A percentile compares a stretch with the other conserved stretches of the same genome.
phyloP scores from a whole-genome alignment of 2,113 vertebrate species.

The Regulus satrapa region DNA sequence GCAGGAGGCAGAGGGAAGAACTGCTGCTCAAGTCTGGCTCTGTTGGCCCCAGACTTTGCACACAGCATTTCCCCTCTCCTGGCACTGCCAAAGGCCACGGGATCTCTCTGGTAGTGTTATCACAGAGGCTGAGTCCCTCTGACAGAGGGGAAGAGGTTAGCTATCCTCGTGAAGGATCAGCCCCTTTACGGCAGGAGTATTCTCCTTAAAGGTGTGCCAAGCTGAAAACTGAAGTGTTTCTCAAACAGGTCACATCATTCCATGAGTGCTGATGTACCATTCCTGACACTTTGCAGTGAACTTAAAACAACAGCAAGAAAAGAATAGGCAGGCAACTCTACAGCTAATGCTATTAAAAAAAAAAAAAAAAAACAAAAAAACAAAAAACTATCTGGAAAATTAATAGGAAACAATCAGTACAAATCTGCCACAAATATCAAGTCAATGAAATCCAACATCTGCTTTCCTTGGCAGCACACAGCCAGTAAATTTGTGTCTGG shows the following conservation, averaged over 20 bases:
- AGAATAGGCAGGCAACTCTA: not conserved
- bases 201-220: not conserved
- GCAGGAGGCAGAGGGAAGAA: not conserved
- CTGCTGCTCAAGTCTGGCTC: not conserved
- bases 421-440: slow-evolving; percentile 24
- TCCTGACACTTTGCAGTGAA: not conserved
- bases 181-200: not conserved
- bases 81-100: not conserved
- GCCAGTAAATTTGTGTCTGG: not conserved
- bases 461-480: slow-evolving; percentile 44
- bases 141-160: not conserved
- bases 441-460: slow-evolving; percentile 47
- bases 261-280: fast-evolving
- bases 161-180: not conserved
- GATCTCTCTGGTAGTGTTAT: not conserved
- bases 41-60: not conserved
- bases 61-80: not conserved
- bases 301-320: not conserved
- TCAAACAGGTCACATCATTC: not conserved
- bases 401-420: slow-evolving; percentile 53
- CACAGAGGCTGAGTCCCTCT: not conserved
- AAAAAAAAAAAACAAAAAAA: not conserved
- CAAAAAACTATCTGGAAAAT: slow-evolving; percentile 3
- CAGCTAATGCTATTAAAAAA: not conserved
- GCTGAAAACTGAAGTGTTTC: not conserved